These are phyloP conservation scores for Tachyglossus aculeatus DNA, from an alignment of 2,797 vertebrate genomes.

Conservation along the genomic window DNA sequence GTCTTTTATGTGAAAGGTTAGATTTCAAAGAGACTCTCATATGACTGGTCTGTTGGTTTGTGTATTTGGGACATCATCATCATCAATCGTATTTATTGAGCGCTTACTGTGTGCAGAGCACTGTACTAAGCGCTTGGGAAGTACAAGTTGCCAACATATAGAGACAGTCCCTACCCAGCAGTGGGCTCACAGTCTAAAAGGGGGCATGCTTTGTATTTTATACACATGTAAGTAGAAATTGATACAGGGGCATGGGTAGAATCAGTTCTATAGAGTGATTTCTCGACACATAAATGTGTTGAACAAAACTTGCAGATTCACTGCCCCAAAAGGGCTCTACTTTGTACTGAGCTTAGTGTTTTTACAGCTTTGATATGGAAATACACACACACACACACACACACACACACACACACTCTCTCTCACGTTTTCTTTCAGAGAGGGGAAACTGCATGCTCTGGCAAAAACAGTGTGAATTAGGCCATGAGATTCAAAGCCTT, in stretches of 20 bases:
- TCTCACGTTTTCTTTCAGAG: no score
- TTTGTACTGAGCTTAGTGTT: constrained; percentile 54
- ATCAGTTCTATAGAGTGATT: not conserved
- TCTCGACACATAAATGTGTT: not conserved
- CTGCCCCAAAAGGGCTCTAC: constrained; percentile 42
- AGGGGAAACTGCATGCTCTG: not conserved
- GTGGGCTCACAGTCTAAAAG: no score
- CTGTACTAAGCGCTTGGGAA: no score
- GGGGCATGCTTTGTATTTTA: no score
- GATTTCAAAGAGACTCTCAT: not conserved
- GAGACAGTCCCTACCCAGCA: no score
- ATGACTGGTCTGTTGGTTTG: no score
- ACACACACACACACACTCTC: constrained; percentile 41
- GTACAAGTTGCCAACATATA: no score
- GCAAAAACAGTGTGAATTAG: constrained; percentile 33
- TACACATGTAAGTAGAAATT: not conserved
- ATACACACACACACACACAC: constrained; percentile 42
- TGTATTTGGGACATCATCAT: no score
- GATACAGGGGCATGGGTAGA: not conserved
- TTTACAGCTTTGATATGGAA: constrained; percentile 49
- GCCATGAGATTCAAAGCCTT: no score
- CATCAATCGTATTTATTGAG: no score
- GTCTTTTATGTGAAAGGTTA: rapidly evolving
- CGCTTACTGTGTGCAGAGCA: no score
- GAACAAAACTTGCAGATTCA: constrained; percentile 33